Evolutionary conservation across 2,888 invertebrate genomes (phyloP).

Genomic region (Tholera decimalis): DNA sequence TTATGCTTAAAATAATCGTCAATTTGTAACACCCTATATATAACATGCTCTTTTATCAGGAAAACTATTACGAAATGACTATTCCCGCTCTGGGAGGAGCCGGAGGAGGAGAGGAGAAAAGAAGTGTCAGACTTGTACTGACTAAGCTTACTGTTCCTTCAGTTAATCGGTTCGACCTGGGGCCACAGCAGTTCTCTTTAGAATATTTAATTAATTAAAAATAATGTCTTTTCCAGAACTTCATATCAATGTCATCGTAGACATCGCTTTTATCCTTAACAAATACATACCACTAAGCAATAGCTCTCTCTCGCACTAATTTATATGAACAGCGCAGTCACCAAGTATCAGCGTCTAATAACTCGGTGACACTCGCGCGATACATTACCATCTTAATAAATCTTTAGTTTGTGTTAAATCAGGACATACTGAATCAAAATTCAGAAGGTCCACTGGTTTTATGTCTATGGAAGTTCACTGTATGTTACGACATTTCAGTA

Average conservation of each 20-base stretch:
- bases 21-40: too few relatives aligned
- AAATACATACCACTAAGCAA: conserved; percentile 12
- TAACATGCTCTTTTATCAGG: too few relatives aligned
- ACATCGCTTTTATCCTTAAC: neutral
- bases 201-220: neutral
- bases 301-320: conserved; percentile 21
- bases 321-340: conserved; percentile 29
- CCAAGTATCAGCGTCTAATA: conserved; percentile 2
- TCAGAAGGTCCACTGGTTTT: neutral
- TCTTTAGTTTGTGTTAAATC: conserved; percentile 37
- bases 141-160: too few relatives aligned
- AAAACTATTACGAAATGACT: too few relatives aligned
- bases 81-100: too few relatives aligned
- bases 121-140: too few relatives aligned
- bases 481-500: too few relatives aligned
- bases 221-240: neutral
- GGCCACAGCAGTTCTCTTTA: too few relatives aligned
- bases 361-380: neutral
- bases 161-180: too few relatives aligned
- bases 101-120: too few relatives aligned
- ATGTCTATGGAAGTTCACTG: neutral
- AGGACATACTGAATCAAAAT: neutral
- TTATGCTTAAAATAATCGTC: too few relatives aligned
- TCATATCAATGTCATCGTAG: conserved; percentile 3
- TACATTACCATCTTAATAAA: conserved; percentile 44